phyloP scores from a whole-genome alignment of 2,797 vertebrate species.

The Corythornis leucogaster region DNA sequence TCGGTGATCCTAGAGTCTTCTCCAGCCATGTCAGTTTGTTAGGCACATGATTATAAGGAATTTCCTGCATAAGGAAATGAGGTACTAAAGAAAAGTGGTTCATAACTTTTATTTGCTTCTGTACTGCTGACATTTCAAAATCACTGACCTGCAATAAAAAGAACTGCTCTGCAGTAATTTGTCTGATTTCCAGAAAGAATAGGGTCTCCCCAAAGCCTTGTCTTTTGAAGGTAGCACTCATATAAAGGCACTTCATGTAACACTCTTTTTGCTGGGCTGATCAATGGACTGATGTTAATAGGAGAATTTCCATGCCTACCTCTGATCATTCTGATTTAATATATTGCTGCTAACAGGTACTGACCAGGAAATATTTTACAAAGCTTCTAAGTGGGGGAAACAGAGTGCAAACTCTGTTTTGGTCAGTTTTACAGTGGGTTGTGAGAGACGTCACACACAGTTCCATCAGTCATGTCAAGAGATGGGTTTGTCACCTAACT shows the following conservation, averaged over 20 bases:
- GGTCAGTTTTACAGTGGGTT: neutral
- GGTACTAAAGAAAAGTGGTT: neutral
- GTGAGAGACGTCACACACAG: neutral
- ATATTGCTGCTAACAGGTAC: neutral
- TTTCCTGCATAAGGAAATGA: neutral
- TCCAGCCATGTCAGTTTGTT: neutral
- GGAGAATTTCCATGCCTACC: neutral
- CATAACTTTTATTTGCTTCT: neutral
- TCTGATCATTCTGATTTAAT: neutral
- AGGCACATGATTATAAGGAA: neutral
- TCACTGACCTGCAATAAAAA: neutral
- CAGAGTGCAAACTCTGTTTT: neutral
- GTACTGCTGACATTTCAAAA: neutral
- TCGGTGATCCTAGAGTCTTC: too few species aligned
- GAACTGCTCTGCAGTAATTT: neutral
- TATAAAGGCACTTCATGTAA: neutral
- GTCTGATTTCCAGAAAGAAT: neutral
- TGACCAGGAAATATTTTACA: neutral
- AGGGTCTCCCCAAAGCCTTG: neutral
- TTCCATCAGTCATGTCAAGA: constrained; percentile 27
- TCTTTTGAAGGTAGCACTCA: neutral
- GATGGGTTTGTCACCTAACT: constrained; percentile 15
- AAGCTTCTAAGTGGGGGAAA: neutral
- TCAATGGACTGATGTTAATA: neutral
- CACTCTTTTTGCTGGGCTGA: neutral